Evolutionary conservation across 2,113 vertebrate species (phyloP).

Genomic region (Elaphurus davidianus): DNA sequence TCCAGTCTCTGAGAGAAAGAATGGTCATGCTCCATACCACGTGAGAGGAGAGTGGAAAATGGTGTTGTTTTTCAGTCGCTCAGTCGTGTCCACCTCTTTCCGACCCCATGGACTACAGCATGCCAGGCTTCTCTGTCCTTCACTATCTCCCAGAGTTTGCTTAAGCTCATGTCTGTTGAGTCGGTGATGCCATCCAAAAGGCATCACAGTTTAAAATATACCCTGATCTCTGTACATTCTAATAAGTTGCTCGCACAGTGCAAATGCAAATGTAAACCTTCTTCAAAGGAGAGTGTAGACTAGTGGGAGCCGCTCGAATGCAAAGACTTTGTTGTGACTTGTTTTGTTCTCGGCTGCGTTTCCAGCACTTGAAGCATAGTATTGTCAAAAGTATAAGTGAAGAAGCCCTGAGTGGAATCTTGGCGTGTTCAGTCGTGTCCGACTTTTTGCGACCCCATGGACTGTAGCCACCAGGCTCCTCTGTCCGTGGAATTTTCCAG

Average conservation of each 20-base stretch:
- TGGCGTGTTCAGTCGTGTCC: neutral
- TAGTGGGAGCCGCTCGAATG: fast-evolving
- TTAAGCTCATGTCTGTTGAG: neutral
- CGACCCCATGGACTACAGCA: neutral
- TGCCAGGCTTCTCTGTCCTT: neutral
- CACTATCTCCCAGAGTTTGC: neutral
- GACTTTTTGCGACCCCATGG: neutral
- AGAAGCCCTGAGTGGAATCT: neutral
- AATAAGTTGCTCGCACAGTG: neutral
- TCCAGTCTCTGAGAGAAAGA: neutral
- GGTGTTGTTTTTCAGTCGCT: neutral
- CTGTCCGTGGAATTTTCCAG: neutral
- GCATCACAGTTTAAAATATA: neutral
- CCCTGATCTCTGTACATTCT: neutral
- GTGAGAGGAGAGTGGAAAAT: neutral
- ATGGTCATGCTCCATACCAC: fast-evolving
- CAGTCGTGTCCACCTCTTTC: neutral
- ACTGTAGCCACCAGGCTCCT: neutral
- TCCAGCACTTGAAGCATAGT: neutral
- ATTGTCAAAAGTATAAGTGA: neutral
- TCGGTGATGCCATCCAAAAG: neutral
- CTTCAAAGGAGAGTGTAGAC: neutral
- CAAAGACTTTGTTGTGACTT: neutral
- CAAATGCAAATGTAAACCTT: neutral
- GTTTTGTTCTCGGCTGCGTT: neutral